Percentiles rank a stretch among this genome's conserved stretches.
These are phyloP conservation scores for Cetoscarus ocellatus DNA, from an alignment of 2,797 vertebrate genomes.

Conservation along the genomic window DNA sequence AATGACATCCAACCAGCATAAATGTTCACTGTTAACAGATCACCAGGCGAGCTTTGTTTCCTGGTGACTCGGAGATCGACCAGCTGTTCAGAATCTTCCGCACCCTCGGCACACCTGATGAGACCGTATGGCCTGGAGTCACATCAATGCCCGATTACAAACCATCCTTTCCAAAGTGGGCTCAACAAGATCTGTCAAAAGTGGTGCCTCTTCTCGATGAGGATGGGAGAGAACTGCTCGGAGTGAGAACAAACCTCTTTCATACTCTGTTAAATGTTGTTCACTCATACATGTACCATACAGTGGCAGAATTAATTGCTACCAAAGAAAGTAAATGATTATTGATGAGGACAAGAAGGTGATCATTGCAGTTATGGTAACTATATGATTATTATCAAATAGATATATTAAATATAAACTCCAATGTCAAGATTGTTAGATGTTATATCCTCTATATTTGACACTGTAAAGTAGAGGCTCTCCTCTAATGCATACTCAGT, in stretches of 20 bases:
- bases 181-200: conserved; percentile 92
- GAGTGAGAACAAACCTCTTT: conserved; percentile 80
- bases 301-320: no score
- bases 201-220: conserved; percentile 94
- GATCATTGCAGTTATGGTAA: no score
- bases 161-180: conserved; percentile 95
- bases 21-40: conserved; percentile 77
- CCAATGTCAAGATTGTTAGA: no score
- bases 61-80: conserved; percentile 96
- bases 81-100: conserved; percentile 97
- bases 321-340: no score
- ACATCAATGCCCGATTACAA: conserved; percentile 98
- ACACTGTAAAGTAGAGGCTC: no score
- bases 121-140: conserved; percentile 93
- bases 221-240: conserved; percentile 92
- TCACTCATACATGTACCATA: no score
- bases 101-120: conserved; percentile 94
- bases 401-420: no score
- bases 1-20: neutral
- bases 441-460: no score
- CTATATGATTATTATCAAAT: no score
- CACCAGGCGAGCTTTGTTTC: conserved; percentile 92
- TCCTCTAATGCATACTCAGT: no score
- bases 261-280: neutral
- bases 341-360: no score